Evolutionary conservation across 2,888 invertebrate genomes (phyloP).

Genomic region (Coronaproctus castanopsis): DNA sequence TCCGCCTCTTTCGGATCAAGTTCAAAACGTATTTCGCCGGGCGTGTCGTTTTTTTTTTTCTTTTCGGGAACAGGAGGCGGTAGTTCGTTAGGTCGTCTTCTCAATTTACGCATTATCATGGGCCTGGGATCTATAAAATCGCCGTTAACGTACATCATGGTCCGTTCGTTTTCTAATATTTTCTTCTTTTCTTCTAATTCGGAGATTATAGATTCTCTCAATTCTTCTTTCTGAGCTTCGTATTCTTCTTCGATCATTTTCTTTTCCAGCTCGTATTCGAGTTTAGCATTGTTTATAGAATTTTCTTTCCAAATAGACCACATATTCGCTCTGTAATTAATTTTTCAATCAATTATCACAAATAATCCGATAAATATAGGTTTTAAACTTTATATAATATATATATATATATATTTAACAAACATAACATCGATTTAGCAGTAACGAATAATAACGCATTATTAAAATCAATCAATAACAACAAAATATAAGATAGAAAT

Average conservation of each 20-base stretch:
- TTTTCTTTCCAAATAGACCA: neutral
- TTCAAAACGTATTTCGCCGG: neutral
- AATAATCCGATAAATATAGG: no score
- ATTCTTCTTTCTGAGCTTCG: neutral
- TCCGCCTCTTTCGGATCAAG: neutral
- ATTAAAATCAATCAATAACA: no score
- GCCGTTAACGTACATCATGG: neutral
- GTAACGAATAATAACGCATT: no score
- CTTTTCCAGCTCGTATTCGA: neutral
- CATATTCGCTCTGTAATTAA: neutral
- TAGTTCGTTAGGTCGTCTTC: neutral
- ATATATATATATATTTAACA: no score
- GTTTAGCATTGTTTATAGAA: neutral
- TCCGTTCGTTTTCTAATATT: neutral
- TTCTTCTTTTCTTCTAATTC: neutral
- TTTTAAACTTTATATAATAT: no score
- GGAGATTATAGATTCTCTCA: neutral
- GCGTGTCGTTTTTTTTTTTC: neutral
- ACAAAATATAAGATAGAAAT: no score
- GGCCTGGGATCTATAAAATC: neutral
- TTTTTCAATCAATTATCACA: no score
- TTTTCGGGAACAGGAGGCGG: neutral
- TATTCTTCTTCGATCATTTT: neutral
- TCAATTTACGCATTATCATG: neutral
- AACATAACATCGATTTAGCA: no score